Percentiles rank a stretch among this genome's conserved stretches.
Evolutionary conservation across 2,888 invertebrate species (phyloP).

Genomic region (Spisula subtruncata): DNA sequence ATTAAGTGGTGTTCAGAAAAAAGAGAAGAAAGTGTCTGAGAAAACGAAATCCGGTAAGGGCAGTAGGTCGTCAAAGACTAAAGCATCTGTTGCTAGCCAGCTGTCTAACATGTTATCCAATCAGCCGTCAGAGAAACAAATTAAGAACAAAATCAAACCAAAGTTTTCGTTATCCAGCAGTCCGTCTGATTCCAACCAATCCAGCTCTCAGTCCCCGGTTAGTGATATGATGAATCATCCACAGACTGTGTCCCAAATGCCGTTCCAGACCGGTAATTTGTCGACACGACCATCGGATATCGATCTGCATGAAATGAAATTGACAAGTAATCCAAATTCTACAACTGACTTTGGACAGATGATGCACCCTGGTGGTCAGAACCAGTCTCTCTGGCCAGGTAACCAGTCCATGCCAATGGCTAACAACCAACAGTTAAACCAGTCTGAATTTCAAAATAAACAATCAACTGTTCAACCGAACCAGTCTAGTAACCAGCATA

Average conservation of each 20-base stretch:
- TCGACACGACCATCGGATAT: constrained; percentile 68
- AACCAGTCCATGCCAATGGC: constrained; percentile 38
- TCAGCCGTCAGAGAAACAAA: neutral
- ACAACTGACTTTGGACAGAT: constrained; percentile 46
- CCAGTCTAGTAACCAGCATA: neutral
- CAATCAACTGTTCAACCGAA: constrained; percentile 1
- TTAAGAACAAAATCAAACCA: constrained; percentile 40
- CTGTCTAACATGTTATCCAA: neutral
- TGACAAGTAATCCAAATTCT: constrained; percentile 57
- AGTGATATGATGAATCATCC: constrained; percentile 1
- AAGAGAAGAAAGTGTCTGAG: constrained; percentile 14
- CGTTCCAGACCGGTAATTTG: constrained; percentile 41
- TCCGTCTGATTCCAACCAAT: constrained; percentile 57
- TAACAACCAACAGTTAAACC: constrained; percentile 32
- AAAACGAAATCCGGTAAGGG: constrained; percentile 17
- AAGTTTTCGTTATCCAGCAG: constrained; percentile 55
- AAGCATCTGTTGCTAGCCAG: neutral
- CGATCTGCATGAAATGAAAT: constrained; percentile 67
- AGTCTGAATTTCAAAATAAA: constrained; percentile 22
- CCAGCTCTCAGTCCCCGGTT: constrained; percentile 58
- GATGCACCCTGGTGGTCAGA: constrained; percentile 18
- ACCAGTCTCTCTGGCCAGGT: constrained; percentile 24
- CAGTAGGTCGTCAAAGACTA: constrained; percentile 1
- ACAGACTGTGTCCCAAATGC: neutral
- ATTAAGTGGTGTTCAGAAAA: constrained; percentile 42